phyloP scores from a whole-genome alignment of 2,113 vertebrate genomes.

The Proteles cristata region DNA sequence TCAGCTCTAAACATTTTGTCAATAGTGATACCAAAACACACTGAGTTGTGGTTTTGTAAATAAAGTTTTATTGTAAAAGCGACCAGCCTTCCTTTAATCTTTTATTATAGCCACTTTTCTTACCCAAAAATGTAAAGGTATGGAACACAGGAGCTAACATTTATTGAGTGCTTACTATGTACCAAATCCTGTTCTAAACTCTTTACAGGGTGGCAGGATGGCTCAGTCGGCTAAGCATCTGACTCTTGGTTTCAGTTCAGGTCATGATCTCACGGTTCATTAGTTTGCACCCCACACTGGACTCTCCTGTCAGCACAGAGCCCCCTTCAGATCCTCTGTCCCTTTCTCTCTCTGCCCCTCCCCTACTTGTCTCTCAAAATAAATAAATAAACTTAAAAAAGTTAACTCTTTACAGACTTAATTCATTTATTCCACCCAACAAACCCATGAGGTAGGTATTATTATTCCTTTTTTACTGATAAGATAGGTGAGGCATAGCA shows the following conservation, averaged over 20 bases:
- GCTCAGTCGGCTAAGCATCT: too few species aligned
- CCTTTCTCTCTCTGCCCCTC: too few species aligned
- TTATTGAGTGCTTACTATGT: not conserved
- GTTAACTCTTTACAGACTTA: not conserved
- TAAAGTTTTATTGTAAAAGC: slow-evolving; percentile 69
- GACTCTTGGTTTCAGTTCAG: too few species aligned
- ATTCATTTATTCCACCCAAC: not conserved
- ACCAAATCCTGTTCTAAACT: not conserved
- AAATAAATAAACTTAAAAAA: too few species aligned
- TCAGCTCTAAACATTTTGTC: slow-evolving; percentile 22
- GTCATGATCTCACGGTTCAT: too few species aligned
- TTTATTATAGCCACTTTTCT: not conserved
- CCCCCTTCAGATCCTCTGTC: too few species aligned
- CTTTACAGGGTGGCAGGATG: not conserved
- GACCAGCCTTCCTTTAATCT: not conserved
- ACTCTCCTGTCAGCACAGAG: too few species aligned
- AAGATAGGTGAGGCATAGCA: not conserved
- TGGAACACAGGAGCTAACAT: not conserved
- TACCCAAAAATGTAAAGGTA: slow-evolving; percentile 1
- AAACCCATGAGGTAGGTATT: not conserved
- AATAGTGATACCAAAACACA: slow-evolving; percentile 35
- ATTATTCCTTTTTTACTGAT: not conserved
- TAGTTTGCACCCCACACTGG: too few species aligned
- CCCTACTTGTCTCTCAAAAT: too few species aligned
- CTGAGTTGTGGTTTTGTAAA: slow-evolving; percentile 42